Conservation (phyloP, 2,888 invertebrate species). For the Lepidocyrtoides sp. region DNA sequence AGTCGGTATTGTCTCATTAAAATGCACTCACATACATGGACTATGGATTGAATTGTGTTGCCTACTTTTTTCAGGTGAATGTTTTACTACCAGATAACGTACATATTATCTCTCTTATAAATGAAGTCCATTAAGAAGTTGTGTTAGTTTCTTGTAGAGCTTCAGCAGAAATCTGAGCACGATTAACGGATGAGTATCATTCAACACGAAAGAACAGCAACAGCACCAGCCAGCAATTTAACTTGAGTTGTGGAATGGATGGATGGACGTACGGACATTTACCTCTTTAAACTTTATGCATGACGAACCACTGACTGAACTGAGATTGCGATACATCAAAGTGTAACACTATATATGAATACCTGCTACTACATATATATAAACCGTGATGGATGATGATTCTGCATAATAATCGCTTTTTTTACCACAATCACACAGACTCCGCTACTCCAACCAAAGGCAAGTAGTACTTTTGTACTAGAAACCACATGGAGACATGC, state of each 20-base stretch:
- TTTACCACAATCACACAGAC: neutral
- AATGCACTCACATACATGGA: constrained; percentile 15
- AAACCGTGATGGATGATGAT: constrained; percentile 51
- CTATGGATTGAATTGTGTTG: constrained; percentile 62
- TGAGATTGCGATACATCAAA: constrained; percentile 20
- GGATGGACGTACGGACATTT: constrained; percentile 78
- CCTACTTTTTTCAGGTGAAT: constrained; percentile 64
- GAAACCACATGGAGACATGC: constrained; percentile 64
- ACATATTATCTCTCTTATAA: neutral
- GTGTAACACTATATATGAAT: constrained; percentile 16
- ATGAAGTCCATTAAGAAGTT: constrained; percentile 29
- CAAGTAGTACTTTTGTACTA: neutral
- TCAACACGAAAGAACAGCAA: neutral
- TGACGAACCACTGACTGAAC: constrained; percentile 56
- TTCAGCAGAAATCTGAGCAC: constrained; percentile 34
- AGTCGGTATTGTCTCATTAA: constrained; percentile 56
- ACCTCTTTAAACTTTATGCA: constrained; percentile 79
- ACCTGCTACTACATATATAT: too few species aligned
- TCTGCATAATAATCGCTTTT: constrained; percentile 29
- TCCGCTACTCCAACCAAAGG: neutral
- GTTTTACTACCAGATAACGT: neutral
- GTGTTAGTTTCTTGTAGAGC: neutral
- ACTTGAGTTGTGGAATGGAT: constrained; percentile 57
- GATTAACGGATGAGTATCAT: constrained; percentile 47
- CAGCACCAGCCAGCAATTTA: neutral